Evolutionary conservation across 2,888 invertebrate species (phyloP).

Genomic region (Epirrhoe tristata): DNA sequence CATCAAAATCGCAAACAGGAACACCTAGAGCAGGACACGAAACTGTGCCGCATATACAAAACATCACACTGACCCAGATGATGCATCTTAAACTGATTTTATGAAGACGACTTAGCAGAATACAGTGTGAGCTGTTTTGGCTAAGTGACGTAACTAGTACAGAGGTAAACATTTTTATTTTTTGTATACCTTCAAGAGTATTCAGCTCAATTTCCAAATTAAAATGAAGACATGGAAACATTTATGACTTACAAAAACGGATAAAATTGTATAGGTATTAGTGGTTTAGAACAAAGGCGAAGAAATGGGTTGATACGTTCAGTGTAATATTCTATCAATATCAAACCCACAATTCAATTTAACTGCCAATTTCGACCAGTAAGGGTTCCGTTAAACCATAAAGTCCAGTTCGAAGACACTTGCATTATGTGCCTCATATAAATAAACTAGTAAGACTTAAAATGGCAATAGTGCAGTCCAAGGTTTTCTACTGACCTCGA

Average conservation of each 20-base stretch:
- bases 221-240: too few species aligned
- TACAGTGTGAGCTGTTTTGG: neutral
- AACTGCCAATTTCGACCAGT: conserved; percentile 9
- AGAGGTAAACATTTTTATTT: neutral
- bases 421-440: conserved; percentile 31
- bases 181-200: too few species aligned
- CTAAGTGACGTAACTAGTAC: neutral
- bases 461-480: conserved; percentile 41
- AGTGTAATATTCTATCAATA: neutral
- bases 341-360: neutral
- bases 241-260: too few species aligned
- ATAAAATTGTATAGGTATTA: too few species aligned
- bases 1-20: conserved; percentile 18
- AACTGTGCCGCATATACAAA: conserved; percentile 11
- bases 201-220: too few species aligned
- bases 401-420: conserved; percentile 22
- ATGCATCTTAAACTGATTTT: conserved; percentile 21
- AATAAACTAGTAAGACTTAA: conserved; percentile 38
- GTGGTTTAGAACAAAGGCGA: too few species aligned
- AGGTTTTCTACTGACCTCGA: conserved; percentile 47
- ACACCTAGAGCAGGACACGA: conserved; percentile 16
- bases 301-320: too few species aligned
- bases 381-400: conserved; percentile 17
- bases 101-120: conserved; percentile 9
- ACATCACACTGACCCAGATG: conserved; percentile 34